Conservation (phyloP, 2,113 vertebrate genomes). For the Tetrax tetrax region DNA sequence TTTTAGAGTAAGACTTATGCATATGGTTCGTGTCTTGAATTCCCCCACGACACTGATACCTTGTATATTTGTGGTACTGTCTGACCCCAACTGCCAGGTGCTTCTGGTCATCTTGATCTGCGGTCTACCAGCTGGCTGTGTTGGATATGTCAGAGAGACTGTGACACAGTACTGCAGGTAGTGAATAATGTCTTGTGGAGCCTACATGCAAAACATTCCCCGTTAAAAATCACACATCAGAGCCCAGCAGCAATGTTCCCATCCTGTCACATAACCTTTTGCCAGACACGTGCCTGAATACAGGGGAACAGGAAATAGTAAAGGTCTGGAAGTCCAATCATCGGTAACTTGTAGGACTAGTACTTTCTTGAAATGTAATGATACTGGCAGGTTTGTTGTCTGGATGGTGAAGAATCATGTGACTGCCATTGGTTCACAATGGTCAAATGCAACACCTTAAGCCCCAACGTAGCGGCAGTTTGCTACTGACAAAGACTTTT, state of each 20-base stretch:
- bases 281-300: not conserved
- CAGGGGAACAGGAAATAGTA: not conserved
- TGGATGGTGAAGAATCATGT: not conserved
- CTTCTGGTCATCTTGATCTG: not conserved
- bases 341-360: not conserved
- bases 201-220: not conserved
- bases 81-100: not conserved
- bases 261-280: not conserved
- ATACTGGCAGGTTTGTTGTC: not conserved
- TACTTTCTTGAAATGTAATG: not conserved
- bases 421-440: accelerated
- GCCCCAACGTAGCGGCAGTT: not conserved
- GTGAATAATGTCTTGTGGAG: not conserved
- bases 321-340: not conserved
- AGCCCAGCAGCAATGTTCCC: not conserved
- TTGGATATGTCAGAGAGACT: not conserved
- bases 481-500: not conserved
- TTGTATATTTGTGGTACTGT: not conserved
- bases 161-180: not conserved
- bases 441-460: not conserved
- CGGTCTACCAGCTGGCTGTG: not conserved
- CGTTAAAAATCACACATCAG: not conserved
- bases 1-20: not conserved
- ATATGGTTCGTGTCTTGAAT: not conserved
- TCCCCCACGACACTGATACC: accelerated